Conservation (phyloP, 2,888 invertebrate genomes). For the Sminthurides aquaticus region DNA sequence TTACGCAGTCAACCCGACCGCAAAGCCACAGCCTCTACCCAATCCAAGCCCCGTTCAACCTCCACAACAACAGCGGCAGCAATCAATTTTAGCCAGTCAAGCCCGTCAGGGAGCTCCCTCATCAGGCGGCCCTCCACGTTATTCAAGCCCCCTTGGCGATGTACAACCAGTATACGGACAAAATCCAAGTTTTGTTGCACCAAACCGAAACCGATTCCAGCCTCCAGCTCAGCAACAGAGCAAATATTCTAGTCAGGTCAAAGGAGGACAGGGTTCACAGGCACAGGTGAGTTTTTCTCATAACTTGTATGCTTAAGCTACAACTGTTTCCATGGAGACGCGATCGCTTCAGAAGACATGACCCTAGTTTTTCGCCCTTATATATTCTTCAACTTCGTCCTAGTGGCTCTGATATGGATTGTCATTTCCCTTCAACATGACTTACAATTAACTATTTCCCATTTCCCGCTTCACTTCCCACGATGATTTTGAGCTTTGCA, state of each 20-base stretch:
- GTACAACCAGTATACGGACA: conserved; percentile 18
- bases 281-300: background rate
- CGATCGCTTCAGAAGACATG: no score
- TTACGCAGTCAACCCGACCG: conserved; percentile 15
- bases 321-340: no score
- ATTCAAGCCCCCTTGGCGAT: conserved; percentile 11
- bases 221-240: conserved; percentile 16
- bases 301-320: background rate
- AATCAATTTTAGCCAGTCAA: background rate
- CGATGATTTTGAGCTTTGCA: no score
- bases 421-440: no score
- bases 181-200: conserved; percentile 13
- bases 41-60: conserved; percentile 19
- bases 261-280: background rate
- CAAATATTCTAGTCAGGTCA: conserved; percentile 22
- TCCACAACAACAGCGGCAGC: conserved; percentile 4
- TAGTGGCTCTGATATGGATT: no score
- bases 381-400: no score
- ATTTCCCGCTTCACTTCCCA: no score
- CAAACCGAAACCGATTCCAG: conserved; percentile 11
- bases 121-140: background rate
- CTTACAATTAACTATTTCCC: no score
- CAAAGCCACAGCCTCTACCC: conserved; percentile 18
- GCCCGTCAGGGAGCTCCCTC: conserved; percentile 5
- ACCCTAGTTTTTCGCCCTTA: no score